phyloP scores from a whole-genome alignment of 2,797 vertebrate species.

The Podarcis siculus region DNA sequence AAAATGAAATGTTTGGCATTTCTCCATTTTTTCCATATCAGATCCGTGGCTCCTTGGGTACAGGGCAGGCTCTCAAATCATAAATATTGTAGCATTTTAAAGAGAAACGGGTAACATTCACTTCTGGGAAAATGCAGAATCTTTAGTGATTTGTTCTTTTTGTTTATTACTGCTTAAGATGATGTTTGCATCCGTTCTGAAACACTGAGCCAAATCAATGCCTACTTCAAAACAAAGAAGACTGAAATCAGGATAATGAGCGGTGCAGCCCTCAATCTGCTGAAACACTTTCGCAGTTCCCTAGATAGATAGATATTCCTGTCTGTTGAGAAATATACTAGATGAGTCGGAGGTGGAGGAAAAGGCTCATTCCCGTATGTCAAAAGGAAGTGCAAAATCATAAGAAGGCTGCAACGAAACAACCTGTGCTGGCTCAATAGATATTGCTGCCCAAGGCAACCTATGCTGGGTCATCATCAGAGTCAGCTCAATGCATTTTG shows the following conservation, averaged over 20 bases:
- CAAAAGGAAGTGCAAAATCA: not conserved
- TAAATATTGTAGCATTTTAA: slow-evolving; percentile 7
- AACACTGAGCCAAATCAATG: not conserved
- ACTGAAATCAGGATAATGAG: not conserved
- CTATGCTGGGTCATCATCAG: too few species aligned
- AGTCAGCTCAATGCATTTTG: too few species aligned
- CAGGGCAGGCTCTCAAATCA: not conserved
- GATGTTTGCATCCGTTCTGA: not conserved
- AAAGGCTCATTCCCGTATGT: not conserved
- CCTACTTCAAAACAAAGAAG: not conserved
- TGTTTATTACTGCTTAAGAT: not conserved
- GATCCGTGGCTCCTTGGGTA: not conserved
- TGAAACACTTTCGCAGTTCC: not conserved
- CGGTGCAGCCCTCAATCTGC: not conserved
- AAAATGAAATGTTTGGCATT: not conserved
- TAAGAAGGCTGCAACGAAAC: not conserved
- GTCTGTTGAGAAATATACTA: not conserved
- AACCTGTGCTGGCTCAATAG: too few species aligned
- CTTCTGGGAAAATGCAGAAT: not conserved
- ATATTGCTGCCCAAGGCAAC: too few species aligned
- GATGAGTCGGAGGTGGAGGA: not conserved
- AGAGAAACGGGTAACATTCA: slow-evolving; percentile 9
- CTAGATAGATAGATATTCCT: not conserved
- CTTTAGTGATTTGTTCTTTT: not conserved
- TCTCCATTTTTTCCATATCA: not conserved